phyloP scores from a whole-genome alignment of 2,888 invertebrate genomes.

The Drosophila fulvimacula region DNA sequence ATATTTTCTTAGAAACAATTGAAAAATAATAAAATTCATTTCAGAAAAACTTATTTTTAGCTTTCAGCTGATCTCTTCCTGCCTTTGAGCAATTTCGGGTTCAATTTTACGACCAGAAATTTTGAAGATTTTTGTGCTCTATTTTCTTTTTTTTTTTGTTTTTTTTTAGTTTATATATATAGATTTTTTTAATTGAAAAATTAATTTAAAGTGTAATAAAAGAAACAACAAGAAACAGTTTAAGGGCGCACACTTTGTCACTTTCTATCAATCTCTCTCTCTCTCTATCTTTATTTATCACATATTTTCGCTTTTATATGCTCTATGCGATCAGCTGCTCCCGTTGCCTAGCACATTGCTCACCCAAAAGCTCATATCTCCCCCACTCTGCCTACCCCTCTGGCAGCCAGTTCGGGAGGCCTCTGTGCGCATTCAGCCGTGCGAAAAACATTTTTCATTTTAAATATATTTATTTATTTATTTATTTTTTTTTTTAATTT shows the following conservation, averaged over 20 bases:
- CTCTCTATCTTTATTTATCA: background rate
- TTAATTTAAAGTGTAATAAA: background rate
- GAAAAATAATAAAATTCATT: conserved; percentile 10
- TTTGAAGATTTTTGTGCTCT: background rate
- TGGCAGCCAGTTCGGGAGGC: conserved; percentile 18
- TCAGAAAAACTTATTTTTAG: background rate
- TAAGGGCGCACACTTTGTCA: background rate
- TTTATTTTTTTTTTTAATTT: conserved; percentile 59
- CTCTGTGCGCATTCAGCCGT: conserved; percentile 49
- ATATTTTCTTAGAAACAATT: conserved; percentile 1
- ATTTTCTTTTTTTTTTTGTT: background rate
- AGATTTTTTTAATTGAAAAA: background rate
- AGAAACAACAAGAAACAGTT: background rate
- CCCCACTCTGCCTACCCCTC: background rate
- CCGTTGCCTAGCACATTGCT: background rate
- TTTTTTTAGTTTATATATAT: too few species aligned
- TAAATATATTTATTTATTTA: conserved; percentile 2
- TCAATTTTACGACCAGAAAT: conserved; percentile 10
- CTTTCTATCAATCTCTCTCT: background rate
- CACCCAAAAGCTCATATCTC: background rate
- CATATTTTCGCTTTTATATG: too few species aligned
- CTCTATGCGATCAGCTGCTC: background rate
- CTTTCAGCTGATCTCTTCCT: conserved; percentile 1
- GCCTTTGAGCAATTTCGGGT: background rate
- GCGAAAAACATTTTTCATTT: conserved; percentile 60